Base-by-base conservation (phyloP, 1,140 invertebrate genomes). In the Danaus melanippus region DNA sequence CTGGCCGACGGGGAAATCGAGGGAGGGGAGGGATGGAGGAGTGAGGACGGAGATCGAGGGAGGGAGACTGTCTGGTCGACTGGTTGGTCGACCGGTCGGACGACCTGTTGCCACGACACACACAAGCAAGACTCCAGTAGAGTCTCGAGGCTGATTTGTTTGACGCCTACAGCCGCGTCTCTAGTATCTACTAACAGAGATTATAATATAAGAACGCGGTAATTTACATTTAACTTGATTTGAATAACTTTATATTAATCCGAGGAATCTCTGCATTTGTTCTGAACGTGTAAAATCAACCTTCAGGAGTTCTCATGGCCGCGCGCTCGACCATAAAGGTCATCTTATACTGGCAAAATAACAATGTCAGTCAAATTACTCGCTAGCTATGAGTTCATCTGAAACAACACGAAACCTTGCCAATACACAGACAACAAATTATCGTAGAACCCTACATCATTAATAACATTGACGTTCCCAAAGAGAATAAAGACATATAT, bases 41-140 rank as follows among this genome's bases (percentile, higher is more conserved):
- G 21, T 32, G 76, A 76, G 79, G 80, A 77, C 69, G 21, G 21
- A 74, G 65, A 67, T 67, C 67, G 76, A 74, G 79, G 77, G 79
- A 79, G 80, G 82, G 79, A 77, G 80, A 78, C 70, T 73, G 80
- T 79, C 80, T 84, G 79, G 74, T 71, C 74, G 79, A 82, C 80
- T 85, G 79, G 82, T 85, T 84, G 80, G 80, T 74, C 83, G 83
- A 86, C 83, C 21, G 21, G 21, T 32, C 21, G 21, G 21, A 7
- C 21, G 21, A 86, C 80, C 76, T 78, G 83, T 79, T 84, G 74
- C 77, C 77, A 77, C 71, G 73, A 67, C 69, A 57, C 78, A 78
- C 76, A 79, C 76, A 72, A 65, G 65, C 68, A 69, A 58, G 58
- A 60, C 66, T 68, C 73, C 73, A 71, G 67, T 64, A 61, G 74